Base-by-base conservation (phyloP, 2,888 invertebrate genomes). In the Tricholauxania praeusta region DNA sequence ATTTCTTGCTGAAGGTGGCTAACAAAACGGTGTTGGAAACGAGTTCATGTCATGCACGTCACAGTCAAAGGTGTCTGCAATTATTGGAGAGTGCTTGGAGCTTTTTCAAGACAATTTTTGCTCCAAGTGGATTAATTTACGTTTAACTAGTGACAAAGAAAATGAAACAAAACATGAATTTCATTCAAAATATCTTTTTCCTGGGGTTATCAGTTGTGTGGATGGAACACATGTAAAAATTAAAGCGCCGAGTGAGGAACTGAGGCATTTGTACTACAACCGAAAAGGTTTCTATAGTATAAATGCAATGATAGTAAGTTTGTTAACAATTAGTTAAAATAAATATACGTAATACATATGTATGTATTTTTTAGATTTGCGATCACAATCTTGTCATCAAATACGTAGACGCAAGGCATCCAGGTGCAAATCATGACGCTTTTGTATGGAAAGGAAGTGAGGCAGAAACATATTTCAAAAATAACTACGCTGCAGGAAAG, bases 221-320 rank as follows among this genome's bases (percentile, higher is more conserved):
- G 22, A 22, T 22, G 53, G 53, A n/a, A 53, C 53, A 14, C 53
- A 53, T 3, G 19, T 53, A 4, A 19, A 28, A 19, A 59, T 59
- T 12, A 59, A 59, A 22, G 19, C 19, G 2, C 28, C 59, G 4
- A 28, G 59, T 6, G 10, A 19, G 15, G 14, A 59, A 15, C 17
- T 19, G 8, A 22, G 14, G 28, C 59, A 59, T 59, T 59, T 59
- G 22, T 59, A 17, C 22, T 59, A 59, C 59, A 59, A 59, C 14
- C 19, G 28, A 28, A 59, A 59, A 12, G 59, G 22, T 12, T 59
- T 12, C 28, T 59, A 59, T 12, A 59, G 59, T 1, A 15, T 59
- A 59, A 59, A 59, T 59, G 59, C 28, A 3, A 59, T 59, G 59
- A 14, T 28, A 12, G 59, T 59, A 59, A 59, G 28, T 59, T 28